Evolutionary conservation across 2,888 invertebrate genomes (phyloP).

Genomic region (Blastobasis lacticolella): DNA sequence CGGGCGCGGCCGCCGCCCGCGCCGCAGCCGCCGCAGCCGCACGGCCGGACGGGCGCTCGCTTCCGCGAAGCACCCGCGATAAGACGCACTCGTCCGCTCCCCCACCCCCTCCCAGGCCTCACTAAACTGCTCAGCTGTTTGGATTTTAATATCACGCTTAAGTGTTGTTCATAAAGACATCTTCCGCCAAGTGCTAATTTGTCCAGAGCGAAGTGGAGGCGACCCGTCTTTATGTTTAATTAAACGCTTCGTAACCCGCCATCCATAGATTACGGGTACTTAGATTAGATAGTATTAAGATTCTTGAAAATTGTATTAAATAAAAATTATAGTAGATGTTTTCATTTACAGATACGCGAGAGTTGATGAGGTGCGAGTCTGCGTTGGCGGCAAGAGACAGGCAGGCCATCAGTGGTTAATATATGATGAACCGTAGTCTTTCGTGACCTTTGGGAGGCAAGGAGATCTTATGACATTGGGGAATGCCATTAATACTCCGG

Average conservation of each 20-base stretch:
- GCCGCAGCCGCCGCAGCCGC: constrained; percentile 29
- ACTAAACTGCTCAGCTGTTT: constrained; percentile 52
- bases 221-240: not conserved
- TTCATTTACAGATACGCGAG: not conserved
- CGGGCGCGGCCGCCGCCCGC: not conserved
- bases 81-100: constrained; percentile 34
- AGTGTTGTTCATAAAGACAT: constrained; percentile 67
- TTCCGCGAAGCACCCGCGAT: constrained; percentile 60
- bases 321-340: not conserved
- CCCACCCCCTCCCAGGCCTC: constrained; percentile 18
- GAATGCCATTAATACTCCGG: too few relatives aligned
- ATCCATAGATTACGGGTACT: not conserved
- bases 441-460: too few relatives aligned
- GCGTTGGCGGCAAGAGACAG: not conserved
- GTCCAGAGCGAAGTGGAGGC: constrained; percentile 23
- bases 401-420: too few relatives aligned
- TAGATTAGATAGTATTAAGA: not conserved
- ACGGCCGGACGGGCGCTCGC: constrained; percentile 38
- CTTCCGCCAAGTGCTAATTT: constrained; percentile 65
- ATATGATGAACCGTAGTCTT: too few relatives aligned
- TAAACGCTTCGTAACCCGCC: not conserved
- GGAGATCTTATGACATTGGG: too few relatives aligned
- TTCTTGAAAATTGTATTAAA: not conserved
- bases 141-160: constrained; percentile 69
- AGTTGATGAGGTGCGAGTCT: not conserved